Conservation (phyloP, 2,888 invertebrate species). For the Tetrapedia diversipes region DNA sequence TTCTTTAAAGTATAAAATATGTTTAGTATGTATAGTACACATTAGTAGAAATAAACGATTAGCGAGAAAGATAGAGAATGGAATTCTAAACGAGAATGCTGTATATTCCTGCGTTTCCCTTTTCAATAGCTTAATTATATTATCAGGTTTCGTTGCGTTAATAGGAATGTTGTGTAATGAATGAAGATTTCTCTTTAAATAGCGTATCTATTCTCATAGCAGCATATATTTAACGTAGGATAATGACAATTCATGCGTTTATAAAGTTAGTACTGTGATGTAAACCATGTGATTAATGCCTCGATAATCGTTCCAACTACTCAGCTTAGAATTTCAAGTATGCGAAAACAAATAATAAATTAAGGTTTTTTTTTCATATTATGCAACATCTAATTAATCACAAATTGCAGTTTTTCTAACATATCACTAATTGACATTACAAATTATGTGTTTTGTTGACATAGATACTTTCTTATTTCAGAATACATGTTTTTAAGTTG, state of each 20-base stretch:
- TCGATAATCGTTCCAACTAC: neutral
- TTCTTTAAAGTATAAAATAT: neutral
- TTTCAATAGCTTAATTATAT: neutral
- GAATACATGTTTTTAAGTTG: neutral
- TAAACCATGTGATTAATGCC: conserved; percentile 8
- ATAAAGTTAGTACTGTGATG: neutral
- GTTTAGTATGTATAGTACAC: neutral
- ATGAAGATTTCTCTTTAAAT: conserved; percentile 21
- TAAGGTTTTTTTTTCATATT: neutral
- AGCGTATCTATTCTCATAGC: conserved; percentile 5
- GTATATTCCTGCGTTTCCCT: neutral
- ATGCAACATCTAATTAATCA: neutral
- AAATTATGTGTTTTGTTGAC: too few species aligned
- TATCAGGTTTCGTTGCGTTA: neutral
- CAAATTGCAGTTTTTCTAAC: neutral
- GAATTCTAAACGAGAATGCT: neutral
- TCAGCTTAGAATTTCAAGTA: neutral
- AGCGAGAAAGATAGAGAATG: neutral
- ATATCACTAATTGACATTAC: neutral
- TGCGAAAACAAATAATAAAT: neutral
- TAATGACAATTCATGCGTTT: conserved; percentile 21
- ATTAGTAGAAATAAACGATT: neutral
- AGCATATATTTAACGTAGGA: neutral
- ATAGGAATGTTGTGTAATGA: conserved; percentile 18
- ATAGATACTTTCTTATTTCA: neutral